Evolutionary conservation across 2,113 vertebrate genomes (phyloP).

Genomic region (Hiodon alosoides): DNA sequence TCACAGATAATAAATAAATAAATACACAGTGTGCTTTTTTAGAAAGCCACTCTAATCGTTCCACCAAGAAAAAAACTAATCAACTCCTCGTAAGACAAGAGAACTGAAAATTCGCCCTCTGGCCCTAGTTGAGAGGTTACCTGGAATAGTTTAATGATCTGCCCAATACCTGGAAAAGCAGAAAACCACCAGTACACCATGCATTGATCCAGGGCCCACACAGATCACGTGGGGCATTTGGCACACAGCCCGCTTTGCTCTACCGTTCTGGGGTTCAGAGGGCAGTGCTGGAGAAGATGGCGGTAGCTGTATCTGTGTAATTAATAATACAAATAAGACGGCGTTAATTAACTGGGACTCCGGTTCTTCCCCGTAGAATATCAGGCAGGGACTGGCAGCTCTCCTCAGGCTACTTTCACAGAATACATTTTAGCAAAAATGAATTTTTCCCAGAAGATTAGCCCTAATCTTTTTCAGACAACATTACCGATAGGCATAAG

Average conservation of each 20-base stretch:
- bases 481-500: not conserved
- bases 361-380: not conserved
- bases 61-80: not conserved
- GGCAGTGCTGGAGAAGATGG: constrained; percentile 8
- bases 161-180: constrained; percentile 4
- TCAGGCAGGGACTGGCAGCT: not conserved
- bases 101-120: not conserved
- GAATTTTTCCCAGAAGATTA: no score
- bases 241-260: not conserved
- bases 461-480: not conserved
- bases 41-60: not conserved
- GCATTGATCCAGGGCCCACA: constrained; percentile 15
- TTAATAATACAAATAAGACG: constrained; percentile 21
- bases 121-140: constrained; percentile 18
- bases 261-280: not conserved
- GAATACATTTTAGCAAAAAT: no score
- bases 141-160: constrained; percentile 19
- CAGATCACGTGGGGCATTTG: constrained; percentile 6
- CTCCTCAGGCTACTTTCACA: not conserved
- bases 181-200: constrained; percentile 18
- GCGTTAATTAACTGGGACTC: constrained; percentile 20
- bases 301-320: constrained; percentile 17
- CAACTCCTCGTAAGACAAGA: not conserved
- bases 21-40: not conserved
- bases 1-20: no score